These are phyloP conservation scores for Zosterops hypoxanthus DNA, from an alignment of 2,113 vertebrate species.

Conservation along the genomic window DNA sequence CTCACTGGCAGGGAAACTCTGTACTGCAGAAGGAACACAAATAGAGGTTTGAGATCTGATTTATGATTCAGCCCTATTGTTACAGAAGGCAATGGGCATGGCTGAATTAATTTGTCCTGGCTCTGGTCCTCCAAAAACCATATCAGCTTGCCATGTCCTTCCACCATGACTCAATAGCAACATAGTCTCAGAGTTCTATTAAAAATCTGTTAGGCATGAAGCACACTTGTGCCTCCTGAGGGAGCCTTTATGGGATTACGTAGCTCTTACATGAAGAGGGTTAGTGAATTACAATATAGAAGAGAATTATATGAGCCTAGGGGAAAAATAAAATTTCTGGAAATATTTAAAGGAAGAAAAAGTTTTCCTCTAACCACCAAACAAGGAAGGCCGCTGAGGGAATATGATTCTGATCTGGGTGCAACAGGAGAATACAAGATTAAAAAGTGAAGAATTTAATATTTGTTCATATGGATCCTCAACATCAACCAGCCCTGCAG, in stretches of 20 bases:
- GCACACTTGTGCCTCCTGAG: neutral
- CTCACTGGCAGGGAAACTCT: neutral
- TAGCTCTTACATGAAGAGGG: fast-evolving
- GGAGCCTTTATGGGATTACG: neutral
- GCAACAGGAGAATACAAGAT: neutral
- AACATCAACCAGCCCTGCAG: neutral
- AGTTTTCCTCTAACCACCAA: neutral
- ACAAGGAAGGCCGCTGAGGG: neutral
- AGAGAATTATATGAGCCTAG: neutral
- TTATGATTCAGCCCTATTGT: neutral
- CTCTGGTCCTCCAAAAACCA: neutral
- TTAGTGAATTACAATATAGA: neutral
- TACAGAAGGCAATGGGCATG: neutral
- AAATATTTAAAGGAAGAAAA: neutral
- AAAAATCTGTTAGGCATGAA: neutral
- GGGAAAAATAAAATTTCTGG: neutral
- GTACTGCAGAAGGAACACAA: neutral
- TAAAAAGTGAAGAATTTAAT: neutral
- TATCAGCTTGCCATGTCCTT: neutral
- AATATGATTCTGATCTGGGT: neutral
- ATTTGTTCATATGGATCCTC: neutral
- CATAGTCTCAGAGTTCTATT: neutral
- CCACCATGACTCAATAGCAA: neutral
- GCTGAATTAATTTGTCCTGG: neutral
- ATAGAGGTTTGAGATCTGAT: neutral